Conservation (phyloP, 2,888 invertebrate species). For the Fragum sueziense region DNA sequence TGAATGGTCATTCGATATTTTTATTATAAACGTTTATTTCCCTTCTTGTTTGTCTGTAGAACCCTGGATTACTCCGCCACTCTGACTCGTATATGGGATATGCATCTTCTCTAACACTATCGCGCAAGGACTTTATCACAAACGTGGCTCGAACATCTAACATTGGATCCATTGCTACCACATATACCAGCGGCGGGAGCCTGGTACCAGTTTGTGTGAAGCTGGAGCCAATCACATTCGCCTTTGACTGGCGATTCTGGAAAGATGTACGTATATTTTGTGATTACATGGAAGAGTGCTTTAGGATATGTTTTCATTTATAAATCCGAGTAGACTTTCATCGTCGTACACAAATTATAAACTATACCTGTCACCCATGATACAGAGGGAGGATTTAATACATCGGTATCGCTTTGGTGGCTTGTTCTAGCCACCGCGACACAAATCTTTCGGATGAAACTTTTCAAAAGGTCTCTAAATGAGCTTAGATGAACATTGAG, state of each 20-base stretch:
- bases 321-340: too few species aligned
- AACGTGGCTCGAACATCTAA: background rate
- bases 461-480: too few species aligned
- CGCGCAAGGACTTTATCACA: constrained; percentile 1
- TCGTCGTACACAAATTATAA: too few species aligned
- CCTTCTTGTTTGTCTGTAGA: background rate
- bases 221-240: constrained; percentile 23
- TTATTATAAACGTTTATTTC: background rate
- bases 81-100: constrained; percentile 25
- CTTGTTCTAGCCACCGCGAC: too few species aligned
- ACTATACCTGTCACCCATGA: too few species aligned
- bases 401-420: too few species aligned
- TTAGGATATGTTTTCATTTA: too few species aligned
- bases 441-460: too few species aligned
- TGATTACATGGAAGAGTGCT: too few species aligned
- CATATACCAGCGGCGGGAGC: background rate
- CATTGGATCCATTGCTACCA: background rate
- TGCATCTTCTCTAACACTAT: constrained; percentile 15
- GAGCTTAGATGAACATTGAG: too few species aligned
- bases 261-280: constrained; percentile 14
- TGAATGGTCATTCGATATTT: too few species aligned
- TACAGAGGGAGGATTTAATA: too few species aligned
- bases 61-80: constrained; percentile 19
- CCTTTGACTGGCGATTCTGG: constrained; percentile 18
- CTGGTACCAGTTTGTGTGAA: constrained; percentile 25